These are phyloP conservation scores for Emberiza fucata DNA, from an alignment of 2,113 vertebrate genomes.

Conservation along the genomic window DNA sequence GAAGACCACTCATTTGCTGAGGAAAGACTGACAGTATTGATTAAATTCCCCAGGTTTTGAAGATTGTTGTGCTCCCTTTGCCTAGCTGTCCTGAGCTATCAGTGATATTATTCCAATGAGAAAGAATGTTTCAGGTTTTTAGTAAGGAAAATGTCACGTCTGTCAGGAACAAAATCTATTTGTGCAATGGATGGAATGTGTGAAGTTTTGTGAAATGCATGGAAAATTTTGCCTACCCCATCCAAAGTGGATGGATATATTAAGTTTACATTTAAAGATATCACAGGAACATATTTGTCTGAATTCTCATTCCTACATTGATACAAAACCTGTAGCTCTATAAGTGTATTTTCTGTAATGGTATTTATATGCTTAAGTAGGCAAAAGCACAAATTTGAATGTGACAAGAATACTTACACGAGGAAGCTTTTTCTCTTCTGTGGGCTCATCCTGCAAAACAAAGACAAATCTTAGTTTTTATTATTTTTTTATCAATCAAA, in stretches of 20 bases:
- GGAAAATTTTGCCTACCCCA: neutral
- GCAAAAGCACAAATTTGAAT: neutral
- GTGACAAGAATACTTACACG: neutral
- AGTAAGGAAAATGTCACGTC: neutral
- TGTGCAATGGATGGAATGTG: neutral
- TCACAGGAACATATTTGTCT: neutral
- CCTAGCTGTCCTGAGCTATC: neutral
- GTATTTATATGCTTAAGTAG: neutral
- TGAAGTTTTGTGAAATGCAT: neutral
- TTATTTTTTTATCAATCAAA: neutral
- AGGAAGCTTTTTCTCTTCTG: neutral
- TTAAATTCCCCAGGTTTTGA: neutral
- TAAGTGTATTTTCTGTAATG: neutral
- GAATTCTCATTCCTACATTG: neutral
- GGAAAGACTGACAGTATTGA: neutral
- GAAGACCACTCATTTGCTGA: neutral
- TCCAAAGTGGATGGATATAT: neutral
- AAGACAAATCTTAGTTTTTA: neutral
- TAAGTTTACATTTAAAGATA: neutral
- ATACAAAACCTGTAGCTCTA: neutral
- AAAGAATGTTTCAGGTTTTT: neutral
- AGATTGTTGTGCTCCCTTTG: fast-evolving
- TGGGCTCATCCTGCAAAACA: constrained; percentile 2
- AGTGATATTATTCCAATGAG: neutral
- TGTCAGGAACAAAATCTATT: neutral